Evolutionary conservation across 2,113 vertebrate genomes (phyloP).

Genomic region (Nothobranchius kuhntae): DNA sequence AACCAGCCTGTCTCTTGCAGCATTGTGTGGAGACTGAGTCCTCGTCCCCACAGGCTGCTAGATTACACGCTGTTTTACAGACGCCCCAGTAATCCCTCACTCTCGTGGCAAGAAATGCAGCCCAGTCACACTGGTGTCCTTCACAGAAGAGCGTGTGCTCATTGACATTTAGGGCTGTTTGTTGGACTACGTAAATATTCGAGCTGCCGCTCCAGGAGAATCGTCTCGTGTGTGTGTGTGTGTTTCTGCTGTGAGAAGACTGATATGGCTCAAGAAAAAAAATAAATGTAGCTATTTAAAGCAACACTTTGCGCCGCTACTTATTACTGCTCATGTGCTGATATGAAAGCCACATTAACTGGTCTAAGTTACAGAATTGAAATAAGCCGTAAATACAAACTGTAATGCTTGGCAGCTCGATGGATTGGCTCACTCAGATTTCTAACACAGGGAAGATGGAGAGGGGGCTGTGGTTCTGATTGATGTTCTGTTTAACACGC

Average conservation of each 20-base stretch:
- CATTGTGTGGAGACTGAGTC: slow-evolving; percentile 68
- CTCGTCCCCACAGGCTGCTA: slow-evolving; percentile 73
- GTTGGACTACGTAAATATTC: slow-evolving; percentile 63
- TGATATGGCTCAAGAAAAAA: slow-evolving; percentile 39
- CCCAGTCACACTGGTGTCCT: slow-evolving; percentile 76
- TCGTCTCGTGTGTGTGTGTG: slow-evolving; percentile 30
- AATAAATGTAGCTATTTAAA: slow-evolving; percentile 49
- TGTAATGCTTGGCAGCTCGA: slow-evolving; percentile 26
- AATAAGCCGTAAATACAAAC: slow-evolving; percentile 30
- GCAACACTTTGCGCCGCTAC: slow-evolving; percentile 27
- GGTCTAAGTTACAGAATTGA: slow-evolving; percentile 36
- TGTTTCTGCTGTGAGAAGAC: slow-evolving; percentile 40
- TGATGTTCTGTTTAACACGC: slow-evolving; percentile 52
- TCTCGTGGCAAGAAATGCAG: slow-evolving; percentile 70
- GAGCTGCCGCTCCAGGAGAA: slow-evolving; percentile 50
- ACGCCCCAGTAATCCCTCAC: slow-evolving; percentile 77
- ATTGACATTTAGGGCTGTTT: slow-evolving; percentile 78
- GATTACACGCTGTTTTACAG: slow-evolving; percentile 81
- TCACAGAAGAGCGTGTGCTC: slow-evolving; percentile 71
- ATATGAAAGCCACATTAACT: slow-evolving; percentile 38
- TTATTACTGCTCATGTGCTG: slow-evolving; percentile 30
- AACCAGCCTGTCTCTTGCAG: slow-evolving; percentile 59
- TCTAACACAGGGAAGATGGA: slow-evolving; percentile 15
- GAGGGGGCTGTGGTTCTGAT: slow-evolving; percentile 16
- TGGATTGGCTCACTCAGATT: slow-evolving; percentile 45